Conservation (phyloP, 92 coral and sea anemone species). For the Montipora capitata region DNA sequence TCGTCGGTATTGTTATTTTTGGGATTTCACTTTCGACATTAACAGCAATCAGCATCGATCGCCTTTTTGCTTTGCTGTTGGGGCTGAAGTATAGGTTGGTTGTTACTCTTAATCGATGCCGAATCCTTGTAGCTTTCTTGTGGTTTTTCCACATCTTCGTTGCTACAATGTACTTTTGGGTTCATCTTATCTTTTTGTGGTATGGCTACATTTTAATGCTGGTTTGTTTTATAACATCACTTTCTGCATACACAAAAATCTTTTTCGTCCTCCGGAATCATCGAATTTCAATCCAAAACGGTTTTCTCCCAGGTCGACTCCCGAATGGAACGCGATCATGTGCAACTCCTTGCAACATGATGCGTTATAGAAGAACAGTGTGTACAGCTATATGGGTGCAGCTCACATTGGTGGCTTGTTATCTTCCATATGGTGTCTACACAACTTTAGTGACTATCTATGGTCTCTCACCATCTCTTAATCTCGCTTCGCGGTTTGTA, state of each 20-base stretch:
- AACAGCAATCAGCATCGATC: constrained; percentile 15
- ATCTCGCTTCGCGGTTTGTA: neutral
- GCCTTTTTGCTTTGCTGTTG: constrained; percentile 25
- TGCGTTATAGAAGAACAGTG: constrained; percentile 25
- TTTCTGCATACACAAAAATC: neutral
- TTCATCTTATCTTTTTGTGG: constrained; percentile 13
- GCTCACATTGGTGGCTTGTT: constrained; percentile 14
- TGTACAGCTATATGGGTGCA: constrained; percentile 3
- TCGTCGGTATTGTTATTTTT: neutral
- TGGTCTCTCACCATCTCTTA: neutral
- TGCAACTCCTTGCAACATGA: neutral
- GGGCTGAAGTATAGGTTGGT: constrained; percentile 15
- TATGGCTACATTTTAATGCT: constrained; percentile 2
- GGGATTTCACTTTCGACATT: constrained; percentile 12
- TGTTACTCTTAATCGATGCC: constrained; percentile 16
- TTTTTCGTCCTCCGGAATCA: constrained; percentile 3
- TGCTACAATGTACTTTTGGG: constrained; percentile 19
- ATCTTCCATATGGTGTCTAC: constrained; percentile 16
- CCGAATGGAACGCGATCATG: neutral
- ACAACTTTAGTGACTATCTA: neutral
- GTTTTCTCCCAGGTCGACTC: neutral
- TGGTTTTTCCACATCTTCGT: constrained; percentile 16
- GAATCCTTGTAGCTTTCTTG: neutral
- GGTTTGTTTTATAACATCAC: neutral
- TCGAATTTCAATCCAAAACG: neutral